phyloP scores from a whole-genome alignment of 2,797 vertebrate genomes.

The Rhodeus uyekii region DNA sequence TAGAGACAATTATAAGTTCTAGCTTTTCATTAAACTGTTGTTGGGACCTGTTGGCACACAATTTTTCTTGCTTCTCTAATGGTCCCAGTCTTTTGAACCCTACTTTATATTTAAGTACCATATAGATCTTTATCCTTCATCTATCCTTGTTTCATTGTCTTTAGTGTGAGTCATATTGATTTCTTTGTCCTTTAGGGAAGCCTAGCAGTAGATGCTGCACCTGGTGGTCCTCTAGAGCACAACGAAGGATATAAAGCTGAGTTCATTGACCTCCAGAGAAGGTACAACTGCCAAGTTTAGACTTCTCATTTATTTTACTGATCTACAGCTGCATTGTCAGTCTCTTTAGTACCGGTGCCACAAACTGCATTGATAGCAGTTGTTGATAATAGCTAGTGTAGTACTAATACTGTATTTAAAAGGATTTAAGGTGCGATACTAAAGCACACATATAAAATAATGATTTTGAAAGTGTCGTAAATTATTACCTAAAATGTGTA shows the following conservation, averaged over 20 bases:
- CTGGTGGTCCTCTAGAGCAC: constrained; percentile 89
- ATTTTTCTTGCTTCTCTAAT: background rate
- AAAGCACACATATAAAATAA: no score
- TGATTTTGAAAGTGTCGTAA: no score
- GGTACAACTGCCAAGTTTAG: constrained; percentile 69
- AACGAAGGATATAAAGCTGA: constrained; percentile 75
- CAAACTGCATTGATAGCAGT: background rate
- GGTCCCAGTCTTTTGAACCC: background rate
- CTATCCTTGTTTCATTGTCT: background rate
- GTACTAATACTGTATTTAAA: background rate
- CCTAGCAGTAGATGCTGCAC: constrained; percentile 80
- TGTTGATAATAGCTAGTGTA: background rate
- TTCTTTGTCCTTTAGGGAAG: constrained; percentile 70
- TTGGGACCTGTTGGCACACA: no score
- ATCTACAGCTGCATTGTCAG: background rate
- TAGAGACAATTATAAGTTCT: background rate
- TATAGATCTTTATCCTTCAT: background rate
- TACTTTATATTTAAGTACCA: background rate
- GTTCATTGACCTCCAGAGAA: constrained; percentile 66
- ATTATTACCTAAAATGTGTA: background rate
- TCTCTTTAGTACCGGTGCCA: background rate
- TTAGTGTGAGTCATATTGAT: background rate
- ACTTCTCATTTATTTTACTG: background rate
- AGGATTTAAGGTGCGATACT: no score
- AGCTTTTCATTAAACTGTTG: background rate